phyloP scores from a whole-genome alignment of 2,797 vertebrate species.

The Channallabes apus region DNA sequence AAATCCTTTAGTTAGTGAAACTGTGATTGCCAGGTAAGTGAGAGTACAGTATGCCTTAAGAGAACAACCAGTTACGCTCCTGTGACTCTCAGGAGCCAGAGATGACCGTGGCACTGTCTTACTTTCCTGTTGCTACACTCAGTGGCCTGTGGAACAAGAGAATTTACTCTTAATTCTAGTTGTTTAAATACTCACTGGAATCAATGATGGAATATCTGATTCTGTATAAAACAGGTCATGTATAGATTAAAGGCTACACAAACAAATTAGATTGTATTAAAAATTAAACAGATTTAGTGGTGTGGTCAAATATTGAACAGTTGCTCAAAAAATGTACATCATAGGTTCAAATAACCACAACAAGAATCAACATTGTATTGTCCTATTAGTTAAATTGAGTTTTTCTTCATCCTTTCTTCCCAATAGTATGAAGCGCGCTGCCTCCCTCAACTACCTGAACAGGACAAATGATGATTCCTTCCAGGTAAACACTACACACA shows the following conservation, averaged over 20 bases:
- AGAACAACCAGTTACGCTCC: background rate
- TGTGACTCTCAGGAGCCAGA: background rate
- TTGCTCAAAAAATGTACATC: background rate
- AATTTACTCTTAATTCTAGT: background rate
- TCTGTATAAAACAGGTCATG: background rate
- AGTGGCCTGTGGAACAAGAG: background rate
- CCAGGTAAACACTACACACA: conserved; percentile 75
- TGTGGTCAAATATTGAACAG: background rate
- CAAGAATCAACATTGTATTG: background rate
- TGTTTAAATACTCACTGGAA: background rate
- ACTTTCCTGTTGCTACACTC: background rate
- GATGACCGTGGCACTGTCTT: background rate
- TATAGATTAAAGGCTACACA: background rate
- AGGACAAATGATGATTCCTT: conserved; percentile 82
- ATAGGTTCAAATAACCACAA: background rate
- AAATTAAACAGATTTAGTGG: background rate
- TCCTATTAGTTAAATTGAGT: background rate
- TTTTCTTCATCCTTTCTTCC: conserved; percentile 30
- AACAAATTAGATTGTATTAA: background rate
- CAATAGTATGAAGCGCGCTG: conserved; percentile 91
- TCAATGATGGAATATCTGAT: too few species aligned
- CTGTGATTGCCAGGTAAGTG: background rate
- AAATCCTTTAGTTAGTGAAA: background rate
- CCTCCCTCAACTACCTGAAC: conserved; percentile 92
- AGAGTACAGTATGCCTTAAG: background rate